Conservation (phyloP, 2,888 invertebrate genomes). For the Plebejus argus region DNA sequence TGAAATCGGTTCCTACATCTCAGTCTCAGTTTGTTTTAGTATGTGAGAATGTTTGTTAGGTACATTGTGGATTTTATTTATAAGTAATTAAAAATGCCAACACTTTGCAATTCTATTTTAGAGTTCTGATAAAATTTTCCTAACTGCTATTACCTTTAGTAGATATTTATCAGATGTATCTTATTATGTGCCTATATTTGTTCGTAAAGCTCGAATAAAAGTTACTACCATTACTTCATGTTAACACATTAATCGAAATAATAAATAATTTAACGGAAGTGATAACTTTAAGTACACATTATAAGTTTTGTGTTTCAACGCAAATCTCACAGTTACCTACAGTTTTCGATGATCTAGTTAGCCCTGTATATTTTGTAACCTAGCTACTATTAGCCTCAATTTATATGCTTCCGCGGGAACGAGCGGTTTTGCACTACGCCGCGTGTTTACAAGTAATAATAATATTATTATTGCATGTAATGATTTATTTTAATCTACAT, state of each 20-base stretch:
- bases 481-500: too few species aligned
- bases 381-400: neutral
- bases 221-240: neutral
- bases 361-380: slow-evolving; percentile 9
- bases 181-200: neutral
- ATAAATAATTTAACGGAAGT: neutral
- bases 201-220: neutral
- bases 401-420: too few species aligned
- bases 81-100: neutral
- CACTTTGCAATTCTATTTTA: neutral
- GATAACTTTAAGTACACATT: slow-evolving; percentile 1
- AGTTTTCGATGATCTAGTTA: neutral
- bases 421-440: too few species aligned
- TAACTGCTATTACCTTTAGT: neutral
- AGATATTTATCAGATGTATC: neutral
- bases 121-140: neutral
- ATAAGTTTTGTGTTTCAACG: slow-evolving; percentile 11
- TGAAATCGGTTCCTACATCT: neutral
- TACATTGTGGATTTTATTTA: neutral
- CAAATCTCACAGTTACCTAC: slow-evolving; percentile 8
- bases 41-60: neutral
- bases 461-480: too few species aligned
- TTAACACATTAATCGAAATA: neutral
- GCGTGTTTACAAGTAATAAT: too few species aligned
- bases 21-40: neutral